phyloP scores from a whole-genome alignment of 2,113 vertebrate species.

The Taurulus bubalis region DNA sequence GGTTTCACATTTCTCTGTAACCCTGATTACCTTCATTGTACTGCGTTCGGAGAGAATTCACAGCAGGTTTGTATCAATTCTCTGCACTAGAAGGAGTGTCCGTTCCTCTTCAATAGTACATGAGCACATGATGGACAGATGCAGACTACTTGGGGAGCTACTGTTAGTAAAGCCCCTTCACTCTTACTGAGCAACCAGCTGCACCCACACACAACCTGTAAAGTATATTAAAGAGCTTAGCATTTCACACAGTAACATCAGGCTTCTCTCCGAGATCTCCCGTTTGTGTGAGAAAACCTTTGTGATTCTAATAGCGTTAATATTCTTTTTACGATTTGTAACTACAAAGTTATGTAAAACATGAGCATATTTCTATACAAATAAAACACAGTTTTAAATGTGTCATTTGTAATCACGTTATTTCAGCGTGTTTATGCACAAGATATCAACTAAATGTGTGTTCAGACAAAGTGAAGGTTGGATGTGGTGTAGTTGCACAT shows the following conservation, averaged over 20 bases:
- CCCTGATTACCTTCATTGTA: conserved; percentile 65
- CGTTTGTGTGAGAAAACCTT: conserved; percentile 66
- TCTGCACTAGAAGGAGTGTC: conserved; percentile 60
- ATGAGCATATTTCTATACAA: conserved; percentile 84
- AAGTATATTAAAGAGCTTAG: conserved; percentile 70
- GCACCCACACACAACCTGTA: conserved; percentile 48
- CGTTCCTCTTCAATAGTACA: conserved; percentile 52
- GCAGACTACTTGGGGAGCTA: conserved; percentile 50
- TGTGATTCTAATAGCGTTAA: conserved; percentile 78
- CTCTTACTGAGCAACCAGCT: conserved; percentile 52
- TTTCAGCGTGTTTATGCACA: conserved; percentile 10
- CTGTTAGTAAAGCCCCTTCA: conserved; percentile 47
- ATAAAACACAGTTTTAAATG: conserved; percentile 83
- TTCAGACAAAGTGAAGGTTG: not conserved
- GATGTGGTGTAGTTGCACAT: no score
- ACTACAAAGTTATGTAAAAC: conserved; percentile 78
- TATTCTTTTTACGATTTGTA: conserved; percentile 83
- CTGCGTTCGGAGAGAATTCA: conserved; percentile 73
- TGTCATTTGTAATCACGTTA: conserved; percentile 53
- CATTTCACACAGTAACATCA: conserved; percentile 73
- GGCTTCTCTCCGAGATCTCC: conserved; percentile 65
- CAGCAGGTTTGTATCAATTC: conserved; percentile 76
- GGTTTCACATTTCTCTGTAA: conserved; percentile 61
- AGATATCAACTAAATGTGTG: not conserved
- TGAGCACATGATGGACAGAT: conserved; percentile 61